Evolutionary conservation across 1,140 invertebrate genomes (phyloP).

Genomic region (Philopotamus ludificatus): DNA sequence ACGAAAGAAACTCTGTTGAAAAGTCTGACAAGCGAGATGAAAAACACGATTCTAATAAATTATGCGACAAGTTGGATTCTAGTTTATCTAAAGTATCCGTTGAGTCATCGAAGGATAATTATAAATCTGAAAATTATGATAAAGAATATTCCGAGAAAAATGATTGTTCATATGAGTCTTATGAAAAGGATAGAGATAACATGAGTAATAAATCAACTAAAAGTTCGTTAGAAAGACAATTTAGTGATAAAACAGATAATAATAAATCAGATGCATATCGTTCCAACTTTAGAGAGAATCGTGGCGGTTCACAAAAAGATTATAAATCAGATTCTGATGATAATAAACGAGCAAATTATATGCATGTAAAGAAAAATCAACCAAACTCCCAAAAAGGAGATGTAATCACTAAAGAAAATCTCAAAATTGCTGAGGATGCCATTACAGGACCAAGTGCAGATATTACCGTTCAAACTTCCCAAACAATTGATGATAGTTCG

Average conservation of each 20-base stretch:
- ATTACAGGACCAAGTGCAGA: too few species aligned
- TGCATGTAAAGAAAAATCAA: neutral
- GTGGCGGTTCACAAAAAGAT: constrained; percentile 21
- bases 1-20: constrained; percentile 33
- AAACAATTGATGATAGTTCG: too few species aligned
- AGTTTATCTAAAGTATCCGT: constrained; percentile 54
- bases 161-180: constrained; percentile 49
- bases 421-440: neutral
- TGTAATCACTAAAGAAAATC: neutral
- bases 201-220: constrained; percentile 15
- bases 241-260: constrained; percentile 27
- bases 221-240: constrained; percentile 16
- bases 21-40: constrained; percentile 35
- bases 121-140: constrained; percentile 30
- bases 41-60: constrained; percentile 48
- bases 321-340: constrained; percentile 40
- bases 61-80: constrained; percentile 57
- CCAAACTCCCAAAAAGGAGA: neutral
- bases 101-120: constrained; percentile 52
- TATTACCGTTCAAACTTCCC: too few species aligned
- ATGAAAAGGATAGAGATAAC: constrained; percentile 28
- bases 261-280: constrained; percentile 29
- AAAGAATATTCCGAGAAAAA: constrained; percentile 43
- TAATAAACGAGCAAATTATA: constrained; percentile 22
- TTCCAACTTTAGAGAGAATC: constrained; percentile 25